These are phyloP conservation scores for Leptura quadrifasciata DNA, from an alignment of 2,888 invertebrate genomes.

Conservation along the genomic window DNA sequence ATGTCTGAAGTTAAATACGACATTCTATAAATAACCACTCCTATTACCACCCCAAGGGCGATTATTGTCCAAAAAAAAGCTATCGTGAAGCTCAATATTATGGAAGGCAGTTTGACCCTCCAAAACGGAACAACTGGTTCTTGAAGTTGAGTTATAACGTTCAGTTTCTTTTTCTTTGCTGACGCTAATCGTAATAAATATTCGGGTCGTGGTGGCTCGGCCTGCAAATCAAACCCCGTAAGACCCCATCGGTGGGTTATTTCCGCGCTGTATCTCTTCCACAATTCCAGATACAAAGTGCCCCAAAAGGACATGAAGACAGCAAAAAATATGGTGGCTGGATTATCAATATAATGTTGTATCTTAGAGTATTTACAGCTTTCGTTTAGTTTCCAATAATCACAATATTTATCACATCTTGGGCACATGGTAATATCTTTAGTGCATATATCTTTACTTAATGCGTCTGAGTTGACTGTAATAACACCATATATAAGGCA, in stretches of 20 bases:
- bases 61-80: constrained; percentile 78
- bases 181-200: constrained; percentile 79
- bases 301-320: constrained; percentile 90
- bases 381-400: constrained; percentile 83
- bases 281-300: constrained; percentile 86
- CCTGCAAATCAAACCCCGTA: constrained; percentile 82
- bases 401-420: constrained; percentile 84
- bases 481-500: constrained; percentile 79
- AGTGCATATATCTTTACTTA: constrained; percentile 78
- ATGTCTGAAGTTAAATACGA: constrained; percentile 77
- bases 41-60: constrained; percentile 84
- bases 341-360: constrained; percentile 90
- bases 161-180: constrained; percentile 76
- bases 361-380: constrained; percentile 84
- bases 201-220: constrained; percentile 87
- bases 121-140: constrained; percentile 88
- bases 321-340: constrained; percentile 86
- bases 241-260: constrained; percentile 90
- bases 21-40: constrained; percentile 86
- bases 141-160: constrained; percentile 76
- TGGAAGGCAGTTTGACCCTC: constrained; percentile 83
- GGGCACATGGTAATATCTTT: constrained; percentile 86
- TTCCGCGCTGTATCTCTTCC: constrained; percentile 87
- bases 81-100: constrained; percentile 82
- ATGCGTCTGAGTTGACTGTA: constrained; percentile 73